Evolutionary conservation across 1,140 invertebrate genomes (phyloP), one percentile per base, ranked within the genome.

Genomic region (Coenobita brevimanus): DNA sequence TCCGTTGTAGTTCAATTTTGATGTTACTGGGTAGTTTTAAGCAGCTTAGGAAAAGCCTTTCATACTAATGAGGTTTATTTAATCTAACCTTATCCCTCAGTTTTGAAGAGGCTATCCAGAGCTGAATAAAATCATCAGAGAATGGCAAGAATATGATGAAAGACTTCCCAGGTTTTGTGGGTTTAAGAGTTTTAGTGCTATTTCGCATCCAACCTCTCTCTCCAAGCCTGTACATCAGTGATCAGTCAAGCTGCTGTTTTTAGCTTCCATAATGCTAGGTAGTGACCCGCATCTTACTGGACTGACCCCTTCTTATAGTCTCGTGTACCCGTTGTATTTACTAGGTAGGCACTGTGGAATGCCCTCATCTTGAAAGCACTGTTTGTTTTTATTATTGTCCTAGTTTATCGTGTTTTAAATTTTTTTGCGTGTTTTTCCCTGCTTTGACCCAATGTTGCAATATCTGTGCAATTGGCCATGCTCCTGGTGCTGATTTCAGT

Each of bases 401-500:
- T 21, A 10, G 2, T 33, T 80, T 27, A 24, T 71, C 50, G 13
- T 36, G 0, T 83, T n/a, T 57, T 38, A 60, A 41, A 73, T 36
- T 21, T 33, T 24, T n/a, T 62, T 64, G 38, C 36, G 69, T 84
- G 24, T 30, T 43, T 83, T 73, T 57, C 46, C 46, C 71, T 46
- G 62, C 71, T 83, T 64, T 50, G 69, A 43, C 81, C 73, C 46
- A 67, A 83, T 64, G 81, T 67, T 83, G 81, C 81, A 73, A 73
- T 83, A 83, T 60, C 27, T 43, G 85, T 87, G 85, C 85, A 87
- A 87, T 87, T 87, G 85, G 85, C 85, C 84, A 69, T 71, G 85
- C 85, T 87, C 82, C 71, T 87, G 85, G 85, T 87, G 85, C 85
- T 87, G 85, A 87, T 79, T 87, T 87, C 71, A 62, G 69, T 50